Percentiles rank a stretch among this genome's conserved stretches.
These are phyloP conservation scores for Rhizoglyphus robini DNA, from an alignment of 1,140 invertebrate genomes.

Conservation along the genomic window DNA sequence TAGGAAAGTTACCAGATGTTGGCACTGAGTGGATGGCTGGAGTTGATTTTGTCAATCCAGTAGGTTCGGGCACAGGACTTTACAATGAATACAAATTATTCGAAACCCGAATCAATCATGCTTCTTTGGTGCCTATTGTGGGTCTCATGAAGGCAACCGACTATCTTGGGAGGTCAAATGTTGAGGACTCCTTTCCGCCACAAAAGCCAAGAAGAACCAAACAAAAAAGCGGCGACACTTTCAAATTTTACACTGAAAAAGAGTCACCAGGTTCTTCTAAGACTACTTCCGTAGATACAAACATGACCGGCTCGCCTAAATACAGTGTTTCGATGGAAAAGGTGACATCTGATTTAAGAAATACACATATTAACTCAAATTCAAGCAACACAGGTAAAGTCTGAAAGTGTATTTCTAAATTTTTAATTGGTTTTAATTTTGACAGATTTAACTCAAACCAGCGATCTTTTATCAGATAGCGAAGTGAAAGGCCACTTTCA, in stretches of 20 bases:
- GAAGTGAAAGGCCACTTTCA: too few species aligned
- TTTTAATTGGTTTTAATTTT: too few species aligned
- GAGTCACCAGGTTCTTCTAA: background rate
- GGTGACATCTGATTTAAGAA: too few species aligned
- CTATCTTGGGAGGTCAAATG: constrained; percentile 26
- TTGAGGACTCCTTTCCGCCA: background rate
- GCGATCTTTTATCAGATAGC: too few species aligned
- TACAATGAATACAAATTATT: constrained; percentile 41
- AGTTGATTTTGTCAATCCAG: constrained; percentile 42
- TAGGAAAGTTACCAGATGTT: constrained; percentile 40
- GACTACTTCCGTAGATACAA: too few species aligned
- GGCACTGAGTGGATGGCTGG: constrained; percentile 41
- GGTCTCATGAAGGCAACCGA: constrained; percentile 41
- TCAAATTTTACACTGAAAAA: constrained; percentile 10
- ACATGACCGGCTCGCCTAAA: too few species aligned
- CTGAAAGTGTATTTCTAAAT: too few species aligned
- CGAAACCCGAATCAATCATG: constrained; percentile 40
- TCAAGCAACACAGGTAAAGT: too few species aligned
- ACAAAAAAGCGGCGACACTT: constrained; percentile 6
- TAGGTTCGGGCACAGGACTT: constrained; percentile 40
- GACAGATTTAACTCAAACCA: too few species aligned
- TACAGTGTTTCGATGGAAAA: too few species aligned
- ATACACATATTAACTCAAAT: too few species aligned
- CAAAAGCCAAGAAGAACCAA: constrained; percentile 15
- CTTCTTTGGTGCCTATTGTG: constrained; percentile 42